Base-by-base conservation (phyloP, 2,113 vertebrate species). In the Takifugu bimaculatus region DNA sequence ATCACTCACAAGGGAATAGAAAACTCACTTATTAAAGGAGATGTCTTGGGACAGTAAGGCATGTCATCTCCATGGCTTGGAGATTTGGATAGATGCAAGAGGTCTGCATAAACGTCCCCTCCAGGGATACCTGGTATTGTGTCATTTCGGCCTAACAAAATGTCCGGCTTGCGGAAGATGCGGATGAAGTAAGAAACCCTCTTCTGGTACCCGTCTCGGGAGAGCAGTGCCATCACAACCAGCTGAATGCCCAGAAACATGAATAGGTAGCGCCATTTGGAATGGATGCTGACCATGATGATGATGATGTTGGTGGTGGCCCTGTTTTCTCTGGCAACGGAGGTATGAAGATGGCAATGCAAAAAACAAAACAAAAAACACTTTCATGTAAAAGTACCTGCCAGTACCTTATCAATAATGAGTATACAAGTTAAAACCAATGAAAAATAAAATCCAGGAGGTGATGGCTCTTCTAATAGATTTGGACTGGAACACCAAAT, bases 211-310 rank as follows among this genome's bases (percentile, higher is more conserved):
- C 87, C 87, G 48, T 92, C 92, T 3, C 84, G 78, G 64, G 91
- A 92, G 45, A 94, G 86, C 54, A 94, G 64, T 0, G 88, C 88
- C 88, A 93, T 88, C 48, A 93, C 83, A 13, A 92, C 89, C 68
- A 94, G 75, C 82, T 94, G 91, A 42, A 91, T 86, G 28, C 90
- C 90, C 66, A 93, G 76, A 68, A 94, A 84, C 79, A 93, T 81
- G 58, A 92, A 78, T 60, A 92, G 65, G 75, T 90, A 88, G 28
- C 88, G 90, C 86, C 85, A 91, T 75, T 89, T 92, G 63, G 92
- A 88, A 72, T 88, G 88, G 20, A 92, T 65, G 2, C 66, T 70
- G 52, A 74, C 7, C 83, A 88, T 86, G 85, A 61, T 7, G 82
- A 54, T 2, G 0, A 57, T 25, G 26, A 88, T 86, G 85, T 60